Evolutionary conservation across 92 coral and sea anemone species (phyloP).

Genomic region (Porites rus): DNA sequence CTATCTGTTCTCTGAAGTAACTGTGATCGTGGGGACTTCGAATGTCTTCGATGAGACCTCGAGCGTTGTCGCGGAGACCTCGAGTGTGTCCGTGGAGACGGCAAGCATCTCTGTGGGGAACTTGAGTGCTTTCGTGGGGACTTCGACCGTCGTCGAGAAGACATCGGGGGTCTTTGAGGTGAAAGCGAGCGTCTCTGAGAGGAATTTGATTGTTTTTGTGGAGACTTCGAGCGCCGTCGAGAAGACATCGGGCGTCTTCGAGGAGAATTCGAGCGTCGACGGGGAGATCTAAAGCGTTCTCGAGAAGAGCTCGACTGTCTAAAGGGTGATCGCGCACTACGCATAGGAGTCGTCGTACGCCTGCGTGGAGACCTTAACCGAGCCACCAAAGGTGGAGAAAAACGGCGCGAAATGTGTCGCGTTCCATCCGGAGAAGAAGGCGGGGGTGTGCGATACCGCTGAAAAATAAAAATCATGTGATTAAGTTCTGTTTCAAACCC

Average conservation of each 20-base stretch:
- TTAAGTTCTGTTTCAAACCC: no score
- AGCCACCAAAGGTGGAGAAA: background rate
- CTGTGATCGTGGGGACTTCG: background rate
- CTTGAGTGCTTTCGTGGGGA: background rate
- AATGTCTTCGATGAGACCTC: background rate
- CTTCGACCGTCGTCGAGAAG: background rate
- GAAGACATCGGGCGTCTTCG: no score
- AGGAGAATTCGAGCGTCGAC: background rate
- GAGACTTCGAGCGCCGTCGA: conserved; percentile 3
- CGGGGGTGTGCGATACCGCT: conserved; percentile 90
- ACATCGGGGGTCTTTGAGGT: background rate
- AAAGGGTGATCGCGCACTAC: background rate
- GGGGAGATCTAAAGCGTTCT: background rate
- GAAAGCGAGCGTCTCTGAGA: background rate
- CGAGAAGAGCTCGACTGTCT: background rate
- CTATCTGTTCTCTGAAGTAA: background rate
- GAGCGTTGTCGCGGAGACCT: background rate
- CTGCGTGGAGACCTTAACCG: background rate
- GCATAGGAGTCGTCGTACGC: conserved; percentile 3
- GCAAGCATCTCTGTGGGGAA: background rate
- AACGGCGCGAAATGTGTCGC: background rate
- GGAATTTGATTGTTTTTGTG: background rate
- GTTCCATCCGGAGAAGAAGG: conserved; percentile 54
- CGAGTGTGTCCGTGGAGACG: background rate
- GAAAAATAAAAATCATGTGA: background rate